Conservation (phyloP, 2,888 invertebrate species). For the Xanthorhoe spadicearia region DNA sequence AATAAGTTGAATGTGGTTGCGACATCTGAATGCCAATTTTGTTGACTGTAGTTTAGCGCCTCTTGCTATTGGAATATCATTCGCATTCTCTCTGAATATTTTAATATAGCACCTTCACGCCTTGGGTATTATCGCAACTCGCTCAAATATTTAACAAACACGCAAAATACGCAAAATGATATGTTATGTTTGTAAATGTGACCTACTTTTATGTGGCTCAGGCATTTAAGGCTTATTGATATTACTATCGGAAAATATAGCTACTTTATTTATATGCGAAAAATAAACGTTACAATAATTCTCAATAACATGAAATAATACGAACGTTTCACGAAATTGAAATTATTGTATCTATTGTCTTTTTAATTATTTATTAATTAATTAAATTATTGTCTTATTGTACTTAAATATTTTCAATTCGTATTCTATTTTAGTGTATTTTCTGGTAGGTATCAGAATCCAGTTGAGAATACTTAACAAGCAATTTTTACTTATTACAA, state of each 20-base stretch:
- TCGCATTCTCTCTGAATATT: slow-evolving; percentile 30
- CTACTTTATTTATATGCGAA: background rate
- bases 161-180: slow-evolving; percentile 1
- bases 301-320: too few species aligned
- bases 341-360: too few species aligned
- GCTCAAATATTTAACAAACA: slow-evolving; percentile 19
- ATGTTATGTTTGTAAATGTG: slow-evolving; percentile 2
- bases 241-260: background rate
- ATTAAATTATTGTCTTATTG: too few species aligned
- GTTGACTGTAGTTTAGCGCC: slow-evolving; percentile 54
- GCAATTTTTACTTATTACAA: too few species aligned
- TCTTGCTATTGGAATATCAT: slow-evolving; percentile 41
- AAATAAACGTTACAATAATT: background rate
- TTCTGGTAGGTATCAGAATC: too few species aligned
- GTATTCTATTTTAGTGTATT: too few species aligned
- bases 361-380: too few species aligned
- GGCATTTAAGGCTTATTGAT: background rate
- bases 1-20: slow-evolving; percentile 65
- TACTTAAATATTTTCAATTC: too few species aligned
- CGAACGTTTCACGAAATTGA: too few species aligned
- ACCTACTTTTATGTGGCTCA: background rate
- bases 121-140: slow-evolving; percentile 19
- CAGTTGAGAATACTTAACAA: too few species aligned
- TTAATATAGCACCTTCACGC: slow-evolving; percentile 17
- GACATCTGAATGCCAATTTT: slow-evolving; percentile 71